Evolutionary conservation across 2,888 invertebrate species (phyloP).

Genomic region (Leptopilina drosophilae): DNA sequence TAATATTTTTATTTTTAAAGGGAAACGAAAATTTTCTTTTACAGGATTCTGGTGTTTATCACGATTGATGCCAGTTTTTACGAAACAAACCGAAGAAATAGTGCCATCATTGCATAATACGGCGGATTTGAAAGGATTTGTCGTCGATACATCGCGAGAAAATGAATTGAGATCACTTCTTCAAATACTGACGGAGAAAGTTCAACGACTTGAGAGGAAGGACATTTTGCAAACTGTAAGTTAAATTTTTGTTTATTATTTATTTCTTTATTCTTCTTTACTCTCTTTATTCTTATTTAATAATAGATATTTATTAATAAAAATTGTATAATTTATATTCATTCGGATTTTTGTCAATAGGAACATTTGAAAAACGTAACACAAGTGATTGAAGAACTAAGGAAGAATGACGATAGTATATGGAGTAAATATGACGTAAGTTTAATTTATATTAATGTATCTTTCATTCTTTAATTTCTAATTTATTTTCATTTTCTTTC

Average conservation of each 20-base stretch:
- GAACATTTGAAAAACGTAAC: constrained; percentile 61
- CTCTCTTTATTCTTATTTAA: constrained; percentile 15
- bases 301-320: constrained; percentile 1
- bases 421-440: constrained; percentile 64
- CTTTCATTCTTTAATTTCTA: no score
- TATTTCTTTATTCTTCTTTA: no score
- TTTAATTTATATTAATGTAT: constrained; percentile 7
- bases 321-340: background rate
- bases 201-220: constrained; percentile 63
- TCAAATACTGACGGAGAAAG: constrained; percentile 62
- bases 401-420: constrained; percentile 50
- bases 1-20: background rate
- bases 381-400: constrained; percentile 56
- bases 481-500: no score
- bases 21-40: constrained; percentile 41
- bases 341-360: constrained; percentile 53
- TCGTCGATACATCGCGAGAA: constrained; percentile 32
- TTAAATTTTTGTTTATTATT: background rate
- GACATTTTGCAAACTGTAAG: constrained; percentile 55
- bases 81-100: constrained; percentile 6
- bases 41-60: constrained; percentile 66
- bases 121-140: constrained; percentile 22
- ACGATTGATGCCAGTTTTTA: constrained; percentile 46
- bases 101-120: constrained; percentile 23
- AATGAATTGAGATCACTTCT: constrained; percentile 56